Evolutionary conservation across 2,113 vertebrate species (phyloP), one percentile per base, ranked within the genome.

Genomic region (Lipophrys pholis): DNA sequence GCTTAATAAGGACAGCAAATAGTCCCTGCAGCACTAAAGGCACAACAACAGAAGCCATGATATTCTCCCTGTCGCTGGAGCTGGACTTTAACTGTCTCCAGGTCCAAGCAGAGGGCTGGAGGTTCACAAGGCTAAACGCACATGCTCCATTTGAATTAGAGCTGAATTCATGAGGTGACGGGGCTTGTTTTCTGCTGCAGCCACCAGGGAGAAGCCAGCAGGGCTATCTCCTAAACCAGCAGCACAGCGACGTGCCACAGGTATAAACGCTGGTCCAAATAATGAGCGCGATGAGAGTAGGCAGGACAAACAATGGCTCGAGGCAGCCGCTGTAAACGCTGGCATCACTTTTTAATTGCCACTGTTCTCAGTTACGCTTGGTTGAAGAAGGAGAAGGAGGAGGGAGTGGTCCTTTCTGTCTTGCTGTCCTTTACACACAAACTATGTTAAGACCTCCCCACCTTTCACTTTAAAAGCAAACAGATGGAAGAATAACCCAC

Each of bases 341-440:
- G 67, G 64, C 80, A 82, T 90, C 81, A 78, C 78, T 82, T 92
- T 89, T 88, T 89, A 91, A 93, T 92, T 92, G 87, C 69, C 43
- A 54, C 46, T 39, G 60, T 58, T 87, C 70, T 78, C 56, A 7
- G 67, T 78, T 73, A 50, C 50, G 65, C 82, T 82, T 65, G 59
- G 63, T 21, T 78, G 79, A 65, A 53, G 39, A 42, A 9, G 38
- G 15, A 48, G 45, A 30, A 30, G 15, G 7, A 16, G 1, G 60
- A 51, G 51, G 75, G 69, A 54, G 69, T 45, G 59, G 77, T 39
- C 61, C 74, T 66, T 75, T 71, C 76, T 80, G 84, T 85, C 78
- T 6, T 11, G 66, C 78, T 83, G 65, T 79, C 51, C 60, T 68
- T 72, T 63, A 64, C 41, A 60, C 53, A 78, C 73, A 80, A 65